Percentiles rank a stretch among this genome's conserved stretches.
phyloP scores from a whole-genome alignment of 2,797 vertebrate genomes.

The Thaleichthys pacificus region DNA sequence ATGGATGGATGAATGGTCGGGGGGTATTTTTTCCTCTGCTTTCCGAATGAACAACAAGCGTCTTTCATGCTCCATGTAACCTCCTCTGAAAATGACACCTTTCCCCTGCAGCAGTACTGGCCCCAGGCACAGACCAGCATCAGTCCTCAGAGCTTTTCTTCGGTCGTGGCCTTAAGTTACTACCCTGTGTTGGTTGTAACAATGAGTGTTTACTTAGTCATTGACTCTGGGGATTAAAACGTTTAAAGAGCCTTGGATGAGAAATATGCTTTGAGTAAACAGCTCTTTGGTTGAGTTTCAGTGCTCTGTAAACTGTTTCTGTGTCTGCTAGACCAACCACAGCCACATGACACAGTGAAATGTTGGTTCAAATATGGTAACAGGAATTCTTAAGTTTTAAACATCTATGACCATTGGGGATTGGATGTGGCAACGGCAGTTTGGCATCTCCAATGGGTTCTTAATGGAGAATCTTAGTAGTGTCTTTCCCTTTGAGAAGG shows the following conservation, averaged over 20 bases:
- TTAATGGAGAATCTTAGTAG: no score
- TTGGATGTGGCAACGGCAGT: no score
- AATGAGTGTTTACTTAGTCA: conserved; percentile 6
- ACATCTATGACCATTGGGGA: no score
- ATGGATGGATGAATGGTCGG: conserved; percentile 41
- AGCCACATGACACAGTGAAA: no score
- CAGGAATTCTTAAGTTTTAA: no score
- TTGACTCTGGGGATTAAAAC: not conserved
- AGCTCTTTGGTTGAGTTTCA: not conserved
- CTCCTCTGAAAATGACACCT: conserved; percentile 52
- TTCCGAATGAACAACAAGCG: conserved; percentile 44
- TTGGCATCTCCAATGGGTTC: no score
- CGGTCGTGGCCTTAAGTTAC: conserved; percentile 28
- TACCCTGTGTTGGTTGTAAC: conserved; percentile 10
- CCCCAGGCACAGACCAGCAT: not conserved
- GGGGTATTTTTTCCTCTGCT: conserved; percentile 31
- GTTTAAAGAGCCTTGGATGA: not conserved
- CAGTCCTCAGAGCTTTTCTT: conserved; percentile 24
- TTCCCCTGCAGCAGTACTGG: conserved; percentile 24
- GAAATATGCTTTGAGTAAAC: not conserved
- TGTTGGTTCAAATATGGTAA: no score
- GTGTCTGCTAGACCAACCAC: not conserved
- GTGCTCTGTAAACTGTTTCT: not conserved
- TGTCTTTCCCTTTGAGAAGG: no score
- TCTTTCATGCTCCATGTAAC: conserved; percentile 58